Percentiles rank a stretch among this genome's conserved stretches.
Evolutionary conservation across 2,888 invertebrate species (phyloP).

Genomic region (Watsonalla cultraria): DNA sequence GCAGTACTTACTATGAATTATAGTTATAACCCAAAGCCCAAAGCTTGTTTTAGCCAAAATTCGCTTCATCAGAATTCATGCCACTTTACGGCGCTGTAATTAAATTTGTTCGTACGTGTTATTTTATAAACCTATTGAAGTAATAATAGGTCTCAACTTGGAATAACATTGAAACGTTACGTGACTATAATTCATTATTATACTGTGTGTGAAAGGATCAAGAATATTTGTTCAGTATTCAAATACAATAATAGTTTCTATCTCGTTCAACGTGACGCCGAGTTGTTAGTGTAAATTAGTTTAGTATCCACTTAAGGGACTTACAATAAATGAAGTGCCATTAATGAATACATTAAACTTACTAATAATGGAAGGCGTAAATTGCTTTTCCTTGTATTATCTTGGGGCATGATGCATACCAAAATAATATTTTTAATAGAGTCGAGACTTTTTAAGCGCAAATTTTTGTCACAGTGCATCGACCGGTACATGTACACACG

Average conservation of each 20-base stretch:
- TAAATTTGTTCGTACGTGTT: conserved; percentile 9
- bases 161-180: conserved; percentile 13
- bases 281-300: conserved; percentile 34
- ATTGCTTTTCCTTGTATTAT: neutral
- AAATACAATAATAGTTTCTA: conserved; percentile 31
- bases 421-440: neutral
- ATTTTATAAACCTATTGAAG: conserved; percentile 1
- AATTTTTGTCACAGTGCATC: too few species aligned
- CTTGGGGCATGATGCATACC: neutral
- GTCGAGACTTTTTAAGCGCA: neutral
- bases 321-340: conserved; percentile 10
- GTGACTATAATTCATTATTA: conserved; percentile 19
- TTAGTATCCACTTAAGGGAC: conserved; percentile 18
- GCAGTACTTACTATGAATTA: conserved; percentile 8
- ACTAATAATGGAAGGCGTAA: neutral
- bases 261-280: conserved; percentile 22
- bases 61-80: conserved; percentile 6
- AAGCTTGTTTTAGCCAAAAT: conserved; percentile 9
- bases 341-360: conserved; percentile 1
- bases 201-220: conserved; percentile 20
- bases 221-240: conserved; percentile 18
- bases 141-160: neutral
- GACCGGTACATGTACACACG: too few species aligned
- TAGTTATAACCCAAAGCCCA: neutral
- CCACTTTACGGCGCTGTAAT: conserved; percentile 13